Evolutionary conservation across 2,797 vertebrate genomes (phyloP), one percentile per base, ranked within the genome.

Genomic region (Channallabes apus): DNA sequence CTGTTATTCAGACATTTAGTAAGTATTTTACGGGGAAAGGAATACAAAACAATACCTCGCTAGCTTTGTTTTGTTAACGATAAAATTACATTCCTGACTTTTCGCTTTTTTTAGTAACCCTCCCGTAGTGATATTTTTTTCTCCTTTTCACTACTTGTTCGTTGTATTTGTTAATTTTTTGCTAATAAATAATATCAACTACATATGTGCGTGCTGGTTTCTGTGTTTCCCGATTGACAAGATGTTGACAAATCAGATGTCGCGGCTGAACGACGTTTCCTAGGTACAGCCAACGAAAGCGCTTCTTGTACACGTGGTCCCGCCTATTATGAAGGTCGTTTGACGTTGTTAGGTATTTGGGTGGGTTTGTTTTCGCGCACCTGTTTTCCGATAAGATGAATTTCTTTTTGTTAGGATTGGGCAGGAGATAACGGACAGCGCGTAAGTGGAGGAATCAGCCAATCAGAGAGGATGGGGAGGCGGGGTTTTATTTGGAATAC

Each of bases 291-390:
- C 82, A 84, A 82, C 82, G 0, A 54, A 6, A 35, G 14, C 12
- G 15, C 9, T 29, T 32, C 0, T 7, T 46, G 59, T 9, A 4
- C n/a, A n/a, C 1, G 1, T n/a, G 0, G 54, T 75, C 27, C 85
- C 87, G 54, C 81, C 87, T 82, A 24, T 82, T 56, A 72, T 77
- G 85, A 88, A 65, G 83, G 35, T 87, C n/a, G 85, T 82, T 41
- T 32, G 89, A 51, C 64, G 84, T 65, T 79, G 38, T 56, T 65
- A 17, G 61, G 83, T 84, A 88, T 87, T 86, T 85, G 82, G 77
- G 82, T 75, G 71, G 58, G 32, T 51, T 65, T 75, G 38, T 9
- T 4, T 62, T 75, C 65, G 41, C 18, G n/a, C 59, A 54, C 82
- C 59, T 2, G 71, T 64, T 54, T 83, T 51, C 71, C 17, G 67